phyloP scores from a whole-genome alignment of 64 coral and sea anemone genomes.

The Montipora foliosa region DNA sequence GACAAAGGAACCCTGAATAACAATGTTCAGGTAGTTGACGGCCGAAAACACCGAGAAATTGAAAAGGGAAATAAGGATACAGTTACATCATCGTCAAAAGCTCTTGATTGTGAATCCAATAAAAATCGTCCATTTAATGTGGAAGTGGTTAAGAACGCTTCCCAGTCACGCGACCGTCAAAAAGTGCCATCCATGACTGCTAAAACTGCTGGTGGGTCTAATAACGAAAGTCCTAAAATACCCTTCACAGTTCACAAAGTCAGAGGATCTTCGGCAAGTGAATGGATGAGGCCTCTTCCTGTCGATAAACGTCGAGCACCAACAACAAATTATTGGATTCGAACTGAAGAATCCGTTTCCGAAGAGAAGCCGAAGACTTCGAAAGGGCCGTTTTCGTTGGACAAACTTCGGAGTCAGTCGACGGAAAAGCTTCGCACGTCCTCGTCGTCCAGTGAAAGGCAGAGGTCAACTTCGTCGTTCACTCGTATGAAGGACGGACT shows the following conservation, averaged over 20 bases:
- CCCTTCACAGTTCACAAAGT: conserved; percentile 46
- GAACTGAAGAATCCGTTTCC: conserved; percentile 11
- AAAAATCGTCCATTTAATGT: conserved; percentile 46
- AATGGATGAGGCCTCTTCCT: conserved; percentile 34
- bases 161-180: not conserved
- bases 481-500: conserved; percentile 53
- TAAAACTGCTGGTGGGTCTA: not conserved
- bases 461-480: conserved; percentile 22
- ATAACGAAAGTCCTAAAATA: conserved; percentile 23
- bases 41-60: not conserved
- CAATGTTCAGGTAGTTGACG: not conserved
- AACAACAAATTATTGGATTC: conserved; percentile 6
- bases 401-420: conserved; percentile 57
- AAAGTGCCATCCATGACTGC: not conserved
- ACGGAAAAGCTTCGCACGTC: conserved; percentile 32
- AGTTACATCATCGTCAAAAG: not conserved
- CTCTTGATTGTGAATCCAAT: not conserved
- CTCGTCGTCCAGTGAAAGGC: conserved; percentile 16
- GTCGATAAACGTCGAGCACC: not conserved
- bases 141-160: conserved; percentile 18
- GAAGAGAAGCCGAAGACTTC: conserved; percentile 52
- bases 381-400: conserved; percentile 34
- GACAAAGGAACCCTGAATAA: conserved; percentile 17
- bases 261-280: conserved; percentile 29
- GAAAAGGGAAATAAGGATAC: not conserved